These are phyloP conservation scores for Calosoma granatense DNA, from an alignment of 1,140 invertebrate species.

Conservation along the genomic window DNA sequence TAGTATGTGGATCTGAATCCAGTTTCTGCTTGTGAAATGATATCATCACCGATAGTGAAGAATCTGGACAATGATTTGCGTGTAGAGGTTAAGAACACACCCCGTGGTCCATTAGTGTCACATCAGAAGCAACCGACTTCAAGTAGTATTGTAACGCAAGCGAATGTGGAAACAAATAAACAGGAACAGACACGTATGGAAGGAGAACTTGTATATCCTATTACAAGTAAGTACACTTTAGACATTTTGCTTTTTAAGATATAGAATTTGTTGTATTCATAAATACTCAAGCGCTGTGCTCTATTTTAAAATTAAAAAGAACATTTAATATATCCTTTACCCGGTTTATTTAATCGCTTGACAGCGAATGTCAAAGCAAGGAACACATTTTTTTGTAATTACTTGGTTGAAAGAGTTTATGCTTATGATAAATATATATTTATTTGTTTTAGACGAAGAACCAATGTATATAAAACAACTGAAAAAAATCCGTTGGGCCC, in stretches of 20 bases:
- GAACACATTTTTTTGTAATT: no score
- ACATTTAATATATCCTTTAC: no score
- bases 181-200: neutral
- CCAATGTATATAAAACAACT: constrained; percentile 28
- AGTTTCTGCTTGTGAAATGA: neutral
- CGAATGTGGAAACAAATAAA: neutral
- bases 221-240: neutral
- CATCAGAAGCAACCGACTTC: neutral
- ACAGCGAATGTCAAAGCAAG: no score
- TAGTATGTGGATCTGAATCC: neutral
- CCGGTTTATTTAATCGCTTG: no score
- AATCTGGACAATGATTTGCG: constrained; percentile 20
- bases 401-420: no score
- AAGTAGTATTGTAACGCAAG: no score
- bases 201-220: neutral
- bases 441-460: constrained; percentile 15
- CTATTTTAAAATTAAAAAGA: no score
- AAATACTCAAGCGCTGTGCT: no score
- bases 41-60: neutral
- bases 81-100: constrained; percentile 21
- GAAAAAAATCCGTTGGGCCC: constrained; percentile 33
- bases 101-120: constrained; percentile 21
- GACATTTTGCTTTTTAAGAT: no score
- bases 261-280: no score
- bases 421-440: no score